Conservation (phyloP, 2,797 vertebrate genomes). For the Sebastes nivosus region DNA sequence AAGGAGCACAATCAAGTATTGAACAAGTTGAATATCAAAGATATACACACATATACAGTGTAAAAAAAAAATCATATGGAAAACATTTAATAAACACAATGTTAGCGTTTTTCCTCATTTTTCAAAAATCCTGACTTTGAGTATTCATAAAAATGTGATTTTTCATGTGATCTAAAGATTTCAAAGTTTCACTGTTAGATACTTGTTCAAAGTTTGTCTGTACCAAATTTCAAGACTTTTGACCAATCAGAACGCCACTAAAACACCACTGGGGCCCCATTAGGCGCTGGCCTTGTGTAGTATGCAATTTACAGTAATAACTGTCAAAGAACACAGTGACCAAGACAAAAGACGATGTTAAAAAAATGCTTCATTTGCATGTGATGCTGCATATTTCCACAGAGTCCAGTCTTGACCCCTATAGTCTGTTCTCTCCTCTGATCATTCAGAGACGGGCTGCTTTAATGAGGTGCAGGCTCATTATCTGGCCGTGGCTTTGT, state of each 20-base stretch:
- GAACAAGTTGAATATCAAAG: no score
- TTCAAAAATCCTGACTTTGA: no score
- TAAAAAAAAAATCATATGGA: no score
- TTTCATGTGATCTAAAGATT: no score
- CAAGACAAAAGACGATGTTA: not conserved
- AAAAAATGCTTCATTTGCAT: constrained; percentile 11
- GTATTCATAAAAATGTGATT: no score
- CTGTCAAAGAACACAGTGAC: not conserved
- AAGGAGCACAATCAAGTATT: no score
- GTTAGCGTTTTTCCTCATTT: no score
- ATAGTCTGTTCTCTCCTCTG: not conserved
- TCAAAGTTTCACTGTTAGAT: no score
- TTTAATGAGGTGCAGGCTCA: constrained; percentile 35
- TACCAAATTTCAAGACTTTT: no score
- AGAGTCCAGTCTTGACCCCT: not conserved
- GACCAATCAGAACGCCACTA: not conserved
- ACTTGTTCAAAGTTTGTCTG: no score
- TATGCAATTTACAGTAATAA: not conserved
- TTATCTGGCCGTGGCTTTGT: constrained; percentile 1
- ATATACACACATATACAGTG: no score
- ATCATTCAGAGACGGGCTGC: constrained; percentile 1
- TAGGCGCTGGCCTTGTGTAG: not conserved
- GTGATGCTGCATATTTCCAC: constrained; percentile 9
- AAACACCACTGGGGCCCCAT: not conserved
- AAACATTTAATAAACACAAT: no score